A percentile compares a stretch with the other conserved stretches of the same genome.
Evolutionary conservation across 2,888 invertebrate genomes (phyloP).

Genomic region (Monochamus alternatus): DNA sequence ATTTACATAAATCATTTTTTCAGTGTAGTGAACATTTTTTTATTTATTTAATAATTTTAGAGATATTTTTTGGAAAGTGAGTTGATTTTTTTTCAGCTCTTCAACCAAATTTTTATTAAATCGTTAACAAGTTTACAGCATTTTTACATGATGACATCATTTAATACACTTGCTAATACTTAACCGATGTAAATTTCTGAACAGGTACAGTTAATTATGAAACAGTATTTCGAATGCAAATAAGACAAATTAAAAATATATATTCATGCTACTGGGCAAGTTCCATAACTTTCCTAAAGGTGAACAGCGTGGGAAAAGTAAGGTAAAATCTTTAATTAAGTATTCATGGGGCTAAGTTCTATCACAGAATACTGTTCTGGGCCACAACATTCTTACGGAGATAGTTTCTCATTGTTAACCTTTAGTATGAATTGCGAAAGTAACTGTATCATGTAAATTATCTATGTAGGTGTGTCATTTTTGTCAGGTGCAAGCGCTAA

Average conservation of each 20-base stretch:
- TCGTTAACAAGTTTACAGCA: too few relatives aligned
- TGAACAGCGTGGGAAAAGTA: slow-evolving; percentile 15
- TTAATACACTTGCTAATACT: too few relatives aligned
- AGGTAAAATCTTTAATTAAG: background rate
- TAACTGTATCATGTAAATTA: slow-evolving; percentile 16
- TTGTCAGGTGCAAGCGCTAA: slow-evolving; percentile 11
- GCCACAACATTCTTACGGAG: background rate
- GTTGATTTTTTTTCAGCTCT: too few relatives aligned
- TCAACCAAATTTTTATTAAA: too few relatives aligned
- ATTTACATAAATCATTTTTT: too few relatives aligned
- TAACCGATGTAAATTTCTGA: too few relatives aligned
- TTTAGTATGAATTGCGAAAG: slow-evolving; percentile 16
- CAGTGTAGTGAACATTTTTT: too few relatives aligned
- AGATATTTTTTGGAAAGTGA: too few relatives aligned
- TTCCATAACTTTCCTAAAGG: background rate
- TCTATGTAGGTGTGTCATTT: slow-evolving; percentile 17
- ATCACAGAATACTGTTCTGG: background rate
- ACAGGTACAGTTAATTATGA: too few relatives aligned
- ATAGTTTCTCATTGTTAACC: slow-evolving; percentile 18
- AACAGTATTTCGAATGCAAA: background rate
- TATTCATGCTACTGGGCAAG: background rate
- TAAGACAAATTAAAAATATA: slow-evolving; percentile 4
- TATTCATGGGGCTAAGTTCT: background rate
- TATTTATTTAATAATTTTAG: too few relatives aligned
- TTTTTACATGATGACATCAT: too few relatives aligned